Conservation (phyloP, 2,888 invertebrate species). For the Zaprionus lineosus region DNA sequence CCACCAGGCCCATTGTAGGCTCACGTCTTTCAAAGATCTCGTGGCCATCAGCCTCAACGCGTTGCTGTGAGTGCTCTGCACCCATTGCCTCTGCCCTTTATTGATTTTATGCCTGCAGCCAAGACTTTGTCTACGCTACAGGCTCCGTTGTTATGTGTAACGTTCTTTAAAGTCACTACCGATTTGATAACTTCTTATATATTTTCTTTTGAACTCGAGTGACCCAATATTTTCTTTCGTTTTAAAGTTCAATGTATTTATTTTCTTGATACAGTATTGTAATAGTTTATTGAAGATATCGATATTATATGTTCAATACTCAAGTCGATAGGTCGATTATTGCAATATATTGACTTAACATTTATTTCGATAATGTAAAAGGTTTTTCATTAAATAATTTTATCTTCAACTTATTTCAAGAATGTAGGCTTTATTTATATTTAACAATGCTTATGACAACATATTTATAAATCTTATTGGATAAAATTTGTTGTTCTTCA, state of each 20-base stretch:
- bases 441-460: too few relatives aligned
- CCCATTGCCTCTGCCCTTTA: conserved; percentile 83
- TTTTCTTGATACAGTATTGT: too few relatives aligned
- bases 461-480: too few relatives aligned
- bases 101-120: conserved; percentile 36
- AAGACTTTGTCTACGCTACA: not conserved
- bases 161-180: too few relatives aligned
- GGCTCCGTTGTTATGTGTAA: not conserved
- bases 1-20: conserved; percentile 2
- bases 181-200: not conserved
- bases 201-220: not conserved
- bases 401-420: too few relatives aligned
- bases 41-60: conserved; percentile 72
- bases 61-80: conserved; percentile 86
- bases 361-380: too few relatives aligned
- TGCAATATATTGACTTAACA: too few relatives aligned
- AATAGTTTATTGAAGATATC: not conserved
- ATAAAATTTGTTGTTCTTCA: too few relatives aligned
- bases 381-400: too few relatives aligned
- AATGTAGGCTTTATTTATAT: too few relatives aligned
- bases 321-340: not conserved
- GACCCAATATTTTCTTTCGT: not conserved
- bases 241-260: not conserved
- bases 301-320: not conserved
- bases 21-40: conserved; percentile 73